Conservation (phyloP, 1,140 invertebrate genomes). For the Pachyrhynchus sulphureomaculatus region DNA sequence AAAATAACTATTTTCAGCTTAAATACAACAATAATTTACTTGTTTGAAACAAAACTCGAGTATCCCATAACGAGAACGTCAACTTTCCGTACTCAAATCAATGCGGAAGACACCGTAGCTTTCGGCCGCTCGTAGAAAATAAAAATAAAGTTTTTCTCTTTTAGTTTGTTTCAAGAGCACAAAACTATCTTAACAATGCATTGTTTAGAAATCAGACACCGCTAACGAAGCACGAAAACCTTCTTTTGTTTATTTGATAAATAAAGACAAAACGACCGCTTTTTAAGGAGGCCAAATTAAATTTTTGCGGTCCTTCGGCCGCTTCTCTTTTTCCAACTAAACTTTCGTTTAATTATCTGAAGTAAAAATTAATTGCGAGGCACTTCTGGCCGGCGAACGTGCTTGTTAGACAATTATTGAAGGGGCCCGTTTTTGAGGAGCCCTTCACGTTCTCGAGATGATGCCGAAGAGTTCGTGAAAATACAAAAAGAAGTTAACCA, state of each 20-base stretch:
- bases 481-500: background rate
- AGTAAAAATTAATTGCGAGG: constrained; percentile 31
- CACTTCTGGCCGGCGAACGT: constrained; percentile 15
- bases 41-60: no score
- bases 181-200: no score
- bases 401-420: constrained; percentile 26
- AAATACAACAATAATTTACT: no score
- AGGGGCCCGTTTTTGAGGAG: background rate
- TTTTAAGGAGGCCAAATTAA: constrained; percentile 11
- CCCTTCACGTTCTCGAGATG: constrained; percentile 4
- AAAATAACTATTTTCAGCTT: no score
- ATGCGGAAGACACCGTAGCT: no score
- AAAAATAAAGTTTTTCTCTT: no score
- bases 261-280: constrained; percentile 20
- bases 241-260: constrained; percentile 12
- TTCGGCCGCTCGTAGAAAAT: no score
- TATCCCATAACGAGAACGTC: no score
- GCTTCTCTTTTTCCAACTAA: constrained; percentile 13
- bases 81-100: no score
- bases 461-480: background rate
- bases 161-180: no score
- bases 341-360: constrained; percentile 29
- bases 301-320: constrained; percentile 15
- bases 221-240: background rate
- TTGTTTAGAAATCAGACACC: background rate